Percentiles rank a stretch among this genome's conserved stretches.
phyloP scores from a whole-genome alignment of 2,113 vertebrate species.

The Podocnemis expansa region DNA sequence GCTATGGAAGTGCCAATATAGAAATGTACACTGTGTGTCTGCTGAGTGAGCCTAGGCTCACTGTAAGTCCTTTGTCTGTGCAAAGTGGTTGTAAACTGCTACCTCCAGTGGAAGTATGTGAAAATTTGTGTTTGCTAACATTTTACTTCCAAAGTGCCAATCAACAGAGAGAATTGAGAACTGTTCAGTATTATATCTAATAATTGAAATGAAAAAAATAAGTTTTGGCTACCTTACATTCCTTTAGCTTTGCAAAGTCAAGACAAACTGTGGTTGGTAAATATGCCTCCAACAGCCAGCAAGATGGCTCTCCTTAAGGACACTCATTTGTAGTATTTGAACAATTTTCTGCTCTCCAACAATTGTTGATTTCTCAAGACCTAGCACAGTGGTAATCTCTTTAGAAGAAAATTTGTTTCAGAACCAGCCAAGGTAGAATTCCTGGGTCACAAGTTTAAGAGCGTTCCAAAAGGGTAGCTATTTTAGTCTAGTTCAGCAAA shows the following conservation, averaged over 20 bases:
- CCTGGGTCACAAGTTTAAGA: not conserved
- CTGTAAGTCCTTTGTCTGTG: not conserved
- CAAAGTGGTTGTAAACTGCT: not conserved
- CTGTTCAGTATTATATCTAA: not conserved
- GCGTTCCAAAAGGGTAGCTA: no score
- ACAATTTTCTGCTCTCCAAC: not conserved
- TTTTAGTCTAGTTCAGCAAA: no score
- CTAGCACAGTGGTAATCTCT: not conserved
- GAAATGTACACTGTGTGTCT: not conserved
- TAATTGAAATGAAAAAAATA: not conserved
- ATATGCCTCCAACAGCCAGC: not conserved
- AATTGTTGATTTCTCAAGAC: not conserved
- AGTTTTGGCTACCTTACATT: not conserved
- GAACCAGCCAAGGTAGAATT: not conserved
- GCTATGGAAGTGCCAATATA: constrained; percentile 6
- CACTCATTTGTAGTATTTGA: not conserved
- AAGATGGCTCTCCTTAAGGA: not conserved
- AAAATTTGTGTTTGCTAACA: not conserved
- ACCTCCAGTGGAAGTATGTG: not conserved
- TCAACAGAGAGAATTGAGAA: not conserved
- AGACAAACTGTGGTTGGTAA: not conserved
- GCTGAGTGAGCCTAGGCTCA: not conserved
- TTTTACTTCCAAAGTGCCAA: not conserved
- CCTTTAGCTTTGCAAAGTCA: not conserved
- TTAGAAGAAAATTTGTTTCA: not conserved